These are phyloP conservation scores for Salvator merianae DNA, from an alignment of 2,113 vertebrate species.

Conservation along the genomic window DNA sequence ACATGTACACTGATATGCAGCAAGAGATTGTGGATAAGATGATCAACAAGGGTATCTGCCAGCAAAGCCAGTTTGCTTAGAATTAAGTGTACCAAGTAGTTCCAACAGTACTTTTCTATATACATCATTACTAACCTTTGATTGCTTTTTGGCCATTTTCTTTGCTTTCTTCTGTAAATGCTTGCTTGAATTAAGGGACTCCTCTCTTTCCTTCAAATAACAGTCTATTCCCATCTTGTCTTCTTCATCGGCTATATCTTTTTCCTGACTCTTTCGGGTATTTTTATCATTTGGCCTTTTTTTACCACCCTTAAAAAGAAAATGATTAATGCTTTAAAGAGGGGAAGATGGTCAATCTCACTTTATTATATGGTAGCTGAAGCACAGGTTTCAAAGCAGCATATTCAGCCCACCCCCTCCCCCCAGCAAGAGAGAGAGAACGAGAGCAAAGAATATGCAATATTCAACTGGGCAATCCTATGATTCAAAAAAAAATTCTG, in stretches of 20 bases:
- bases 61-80: too few relatives aligned
- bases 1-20: not conserved
- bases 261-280: conserved; percentile 72
- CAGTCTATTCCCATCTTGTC: conserved; percentile 67
- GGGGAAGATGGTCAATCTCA: not conserved
- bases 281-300: conserved; percentile 82
- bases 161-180: conserved; percentile 96
- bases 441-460: too few relatives aligned
- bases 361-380: not conserved
- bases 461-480: not conserved
- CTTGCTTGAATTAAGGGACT: conserved; percentile 80
- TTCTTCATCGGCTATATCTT: conserved; percentile 72
- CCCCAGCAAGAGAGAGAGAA: not conserved
- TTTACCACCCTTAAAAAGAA: conserved; percentile 72
- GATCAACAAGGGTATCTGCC: too few relatives aligned
- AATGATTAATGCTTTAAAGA: conserved; percentile 23
- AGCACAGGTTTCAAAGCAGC: not conserved
- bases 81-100: not conserved
- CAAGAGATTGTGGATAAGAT: too few relatives aligned
- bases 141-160: conserved; percentile 93
- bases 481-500: not conserved
- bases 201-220: conserved; percentile 76
- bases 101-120: not conserved
- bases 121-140: conserved; percentile 84
- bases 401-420: too few relatives aligned